Conservation (phyloP, 1,140 invertebrate genomes). For the Oryzaephilus surinamensis region DNA sequence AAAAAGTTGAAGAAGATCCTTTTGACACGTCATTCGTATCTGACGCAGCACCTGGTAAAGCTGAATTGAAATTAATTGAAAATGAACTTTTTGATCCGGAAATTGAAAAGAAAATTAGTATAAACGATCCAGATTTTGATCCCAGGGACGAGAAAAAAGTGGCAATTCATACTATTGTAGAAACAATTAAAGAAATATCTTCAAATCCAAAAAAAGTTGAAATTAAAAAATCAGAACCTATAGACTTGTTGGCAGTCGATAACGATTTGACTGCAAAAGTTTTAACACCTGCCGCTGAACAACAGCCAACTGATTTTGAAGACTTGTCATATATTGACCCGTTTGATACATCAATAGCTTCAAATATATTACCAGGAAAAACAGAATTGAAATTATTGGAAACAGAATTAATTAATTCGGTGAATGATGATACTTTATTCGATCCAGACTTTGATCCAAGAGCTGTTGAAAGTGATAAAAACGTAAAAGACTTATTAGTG, state of each 20-base stretch:
- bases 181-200: slow-evolving; percentile 23
- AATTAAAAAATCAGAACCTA: slow-evolving; percentile 29
- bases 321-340: slow-evolving; percentile 51
- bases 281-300: slow-evolving; percentile 41
- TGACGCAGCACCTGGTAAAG: slow-evolving; percentile 44
- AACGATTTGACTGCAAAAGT: slow-evolving; percentile 49
- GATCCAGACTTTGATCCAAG: slow-evolving; percentile 46
- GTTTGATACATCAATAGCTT: slow-evolving; percentile 71
- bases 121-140: slow-evolving; percentile 52
- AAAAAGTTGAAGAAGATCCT: slow-evolving; percentile 46
- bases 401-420: slow-evolving; percentile 46
- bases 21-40: slow-evolving; percentile 56
- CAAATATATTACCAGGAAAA: slow-evolving; percentile 59
- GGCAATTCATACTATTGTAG: slow-evolving; percentile 30
- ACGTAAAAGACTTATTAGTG: slow-evolving; percentile 41
- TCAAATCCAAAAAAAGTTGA: slow-evolving; percentile 23
- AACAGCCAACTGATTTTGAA: slow-evolving; percentile 30
- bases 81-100: slow-evolving; percentile 50
- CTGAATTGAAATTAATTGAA: slow-evolving; percentile 50
- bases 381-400: slow-evolving; percentile 65
- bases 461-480: slow-evolving; percentile 35
- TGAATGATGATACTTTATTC: not conserved
- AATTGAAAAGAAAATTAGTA: slow-evolving; percentile 39
- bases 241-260: slow-evolving; percentile 48
- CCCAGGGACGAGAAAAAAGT: slow-evolving; percentile 35